phyloP scores from a whole-genome alignment of 2,888 invertebrate species.

The Cyrtodaria siliqua region DNA sequence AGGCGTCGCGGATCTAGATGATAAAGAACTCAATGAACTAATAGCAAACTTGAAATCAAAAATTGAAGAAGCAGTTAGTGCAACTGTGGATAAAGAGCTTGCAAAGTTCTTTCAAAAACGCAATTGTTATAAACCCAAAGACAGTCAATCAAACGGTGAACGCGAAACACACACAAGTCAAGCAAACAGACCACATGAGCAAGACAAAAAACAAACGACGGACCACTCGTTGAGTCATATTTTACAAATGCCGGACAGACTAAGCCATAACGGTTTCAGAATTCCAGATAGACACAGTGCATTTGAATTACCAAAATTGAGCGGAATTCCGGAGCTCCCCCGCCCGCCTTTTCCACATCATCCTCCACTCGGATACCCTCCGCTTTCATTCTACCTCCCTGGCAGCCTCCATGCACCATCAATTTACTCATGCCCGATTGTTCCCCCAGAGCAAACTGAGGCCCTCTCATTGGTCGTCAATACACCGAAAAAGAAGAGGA shows the following conservation, averaged over 20 bases:
- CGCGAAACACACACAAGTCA: slow-evolving; percentile 35
- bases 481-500: slow-evolving; percentile 96
- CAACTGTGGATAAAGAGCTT: slow-evolving; percentile 74
- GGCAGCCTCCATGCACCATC: slow-evolving; percentile 72
- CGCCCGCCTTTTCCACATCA: slow-evolving; percentile 81
- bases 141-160: slow-evolving; percentile 41
- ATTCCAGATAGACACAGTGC: slow-evolving; percentile 70
- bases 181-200: slow-evolving; percentile 33
- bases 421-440: slow-evolving; percentile 69
- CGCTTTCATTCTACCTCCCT: slow-evolving; percentile 89
- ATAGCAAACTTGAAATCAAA: slow-evolving; percentile 97
- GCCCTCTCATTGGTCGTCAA: slow-evolving; percentile 97
- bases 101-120: slow-evolving; percentile 71
- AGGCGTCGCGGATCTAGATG: slow-evolving; percentile 54
- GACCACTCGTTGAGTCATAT: slow-evolving; percentile 64
- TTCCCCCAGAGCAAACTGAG: slow-evolving; percentile 88
- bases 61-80: slow-evolving; percentile 87
- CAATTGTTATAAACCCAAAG: slow-evolving; percentile 57
- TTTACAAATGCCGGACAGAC: slow-evolving; percentile 57
- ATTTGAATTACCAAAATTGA: slow-evolving; percentile 73
- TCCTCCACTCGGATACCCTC: slow-evolving; percentile 79
- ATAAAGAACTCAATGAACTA: slow-evolving; percentile 92
- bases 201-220: slow-evolving; percentile 60
- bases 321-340: slow-evolving; percentile 67
- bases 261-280: slow-evolving; percentile 36